A percentile compares a stretch with the other conserved stretches of the same genome.
Conservation (phyloP, 2,888 invertebrate species). For the Acronicta psi region DNA sequence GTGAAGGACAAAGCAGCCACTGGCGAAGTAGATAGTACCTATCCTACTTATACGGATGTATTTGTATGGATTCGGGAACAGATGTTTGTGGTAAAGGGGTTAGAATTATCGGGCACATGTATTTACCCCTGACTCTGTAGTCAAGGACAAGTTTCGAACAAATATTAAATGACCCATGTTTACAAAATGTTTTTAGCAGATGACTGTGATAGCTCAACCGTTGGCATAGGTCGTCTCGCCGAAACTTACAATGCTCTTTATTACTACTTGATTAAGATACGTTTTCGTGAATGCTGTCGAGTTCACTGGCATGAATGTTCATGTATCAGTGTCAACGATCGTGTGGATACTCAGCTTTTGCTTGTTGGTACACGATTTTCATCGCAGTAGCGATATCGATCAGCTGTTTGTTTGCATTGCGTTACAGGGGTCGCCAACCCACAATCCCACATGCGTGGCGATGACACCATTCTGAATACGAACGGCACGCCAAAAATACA, state of each 20-base stretch:
- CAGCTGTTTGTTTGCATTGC: constrained; percentile 82
- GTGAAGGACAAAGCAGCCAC: constrained; percentile 43
- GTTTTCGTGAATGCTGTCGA: constrained; percentile 10
- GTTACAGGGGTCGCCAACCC: constrained; percentile 79
- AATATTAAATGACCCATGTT: constrained; percentile 12
- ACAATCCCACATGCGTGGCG: constrained; percentile 70
- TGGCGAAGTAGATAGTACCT: constrained; percentile 21
- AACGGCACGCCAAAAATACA: constrained; percentile 78
- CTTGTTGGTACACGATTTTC: constrained; percentile 56
- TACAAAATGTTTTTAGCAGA: constrained; percentile 19
- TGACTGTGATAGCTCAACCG: constrained; percentile 20
- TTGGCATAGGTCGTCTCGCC: constrained; percentile 37
- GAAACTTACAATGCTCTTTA: constrained; percentile 13
- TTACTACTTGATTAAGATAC: constrained; percentile 4
- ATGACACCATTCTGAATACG: constrained; percentile 76
- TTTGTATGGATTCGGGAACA: constrained; percentile 39
- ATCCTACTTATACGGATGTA: constrained; percentile 47
- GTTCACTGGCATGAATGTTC: constrained; percentile 27
- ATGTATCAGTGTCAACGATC: constrained; percentile 51
- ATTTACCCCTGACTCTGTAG: background rate
- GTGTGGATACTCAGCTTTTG: constrained; percentile 46
- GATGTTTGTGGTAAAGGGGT: constrained; percentile 17
- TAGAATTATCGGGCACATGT: constrained; percentile 9
- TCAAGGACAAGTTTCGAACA: constrained; percentile 8
- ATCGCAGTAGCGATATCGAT: constrained; percentile 72